These are phyloP conservation scores for Drosophila lacteicornis DNA, from an alignment of 1,140 invertebrate genomes.

Conservation along the genomic window DNA sequence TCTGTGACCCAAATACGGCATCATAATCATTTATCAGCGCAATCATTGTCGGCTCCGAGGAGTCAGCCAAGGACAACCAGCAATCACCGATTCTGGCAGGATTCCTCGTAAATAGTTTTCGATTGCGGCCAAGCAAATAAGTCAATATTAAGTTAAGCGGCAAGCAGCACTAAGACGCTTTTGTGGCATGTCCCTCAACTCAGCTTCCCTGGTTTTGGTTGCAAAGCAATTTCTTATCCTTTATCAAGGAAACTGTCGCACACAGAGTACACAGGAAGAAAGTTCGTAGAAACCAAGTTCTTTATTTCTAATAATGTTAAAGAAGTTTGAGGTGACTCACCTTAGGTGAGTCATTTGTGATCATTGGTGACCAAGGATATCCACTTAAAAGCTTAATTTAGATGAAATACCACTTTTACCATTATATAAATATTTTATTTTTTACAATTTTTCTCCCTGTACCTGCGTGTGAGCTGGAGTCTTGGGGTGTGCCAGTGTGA, in stretches of 20 bases:
- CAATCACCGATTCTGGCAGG: slow-evolving; percentile 3
- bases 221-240: slow-evolving; percentile 68
- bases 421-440: neutral
- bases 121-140: slow-evolving; percentile 62
- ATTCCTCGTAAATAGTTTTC: slow-evolving; percentile 70
- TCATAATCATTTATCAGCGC: slow-evolving; percentile 45
- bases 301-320: neutral
- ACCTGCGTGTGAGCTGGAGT: slow-evolving; percentile 6
- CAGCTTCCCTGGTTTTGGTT: slow-evolving; percentile 23
- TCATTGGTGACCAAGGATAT: too few species aligned
- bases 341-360: too few species aligned
- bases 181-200: slow-evolving; percentile 53
- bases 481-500: slow-evolving; percentile 15
- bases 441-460: neutral
- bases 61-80: slow-evolving; percentile 9
- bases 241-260: slow-evolving; percentile 59
- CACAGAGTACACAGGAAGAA: slow-evolving; percentile 32
- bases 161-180: slow-evolving; percentile 50
- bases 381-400: too few species aligned
- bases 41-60: neutral
- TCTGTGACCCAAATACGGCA: slow-evolving; percentile 47
- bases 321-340: too few species aligned
- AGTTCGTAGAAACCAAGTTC: neutral
- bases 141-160: slow-evolving; percentile 77
- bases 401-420: too few species aligned